Percentiles rank a stretch among this genome's conserved stretches.
phyloP scores from a whole-genome alignment of 2,113 vertebrate genomes.

The Cyanistes caeruleus region DNA sequence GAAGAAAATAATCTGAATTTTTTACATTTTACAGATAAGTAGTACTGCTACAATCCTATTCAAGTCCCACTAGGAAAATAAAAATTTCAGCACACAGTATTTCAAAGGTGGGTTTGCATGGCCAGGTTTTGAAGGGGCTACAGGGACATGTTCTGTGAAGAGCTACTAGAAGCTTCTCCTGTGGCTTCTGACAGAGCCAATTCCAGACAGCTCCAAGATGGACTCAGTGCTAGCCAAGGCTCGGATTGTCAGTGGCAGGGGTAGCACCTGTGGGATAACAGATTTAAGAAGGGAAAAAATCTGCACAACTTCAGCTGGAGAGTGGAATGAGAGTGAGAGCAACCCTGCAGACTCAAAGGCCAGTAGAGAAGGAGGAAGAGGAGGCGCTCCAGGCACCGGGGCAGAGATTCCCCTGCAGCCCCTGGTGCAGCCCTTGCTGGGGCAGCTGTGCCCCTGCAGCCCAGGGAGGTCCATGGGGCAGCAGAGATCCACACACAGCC shows the following conservation, averaged over 20 bases:
- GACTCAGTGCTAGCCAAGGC: too few relatives aligned
- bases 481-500: not conserved
- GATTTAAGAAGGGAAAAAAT: not conserved
- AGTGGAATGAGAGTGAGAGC: not conserved
- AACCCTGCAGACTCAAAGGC: not conserved
- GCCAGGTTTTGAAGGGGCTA: not conserved
- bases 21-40: not conserved
- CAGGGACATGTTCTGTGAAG: not conserved
- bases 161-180: not conserved
- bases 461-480: not conserved
- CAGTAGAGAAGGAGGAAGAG: not conserved
- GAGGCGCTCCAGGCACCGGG: not conserved
- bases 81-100: not conserved
- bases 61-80: not conserved
- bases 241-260: accelerated
- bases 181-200: not conserved
- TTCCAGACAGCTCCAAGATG: not conserved
- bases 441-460: not conserved
- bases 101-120: not conserved
- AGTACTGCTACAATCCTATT: not conserved
- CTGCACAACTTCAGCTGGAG: not conserved
- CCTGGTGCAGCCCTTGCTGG: not conserved
- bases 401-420: not conserved
- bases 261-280: not conserved
- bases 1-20: not conserved